phyloP scores from a whole-genome alignment of 2,888 invertebrate species.

The Cerastis leucographa region DNA sequence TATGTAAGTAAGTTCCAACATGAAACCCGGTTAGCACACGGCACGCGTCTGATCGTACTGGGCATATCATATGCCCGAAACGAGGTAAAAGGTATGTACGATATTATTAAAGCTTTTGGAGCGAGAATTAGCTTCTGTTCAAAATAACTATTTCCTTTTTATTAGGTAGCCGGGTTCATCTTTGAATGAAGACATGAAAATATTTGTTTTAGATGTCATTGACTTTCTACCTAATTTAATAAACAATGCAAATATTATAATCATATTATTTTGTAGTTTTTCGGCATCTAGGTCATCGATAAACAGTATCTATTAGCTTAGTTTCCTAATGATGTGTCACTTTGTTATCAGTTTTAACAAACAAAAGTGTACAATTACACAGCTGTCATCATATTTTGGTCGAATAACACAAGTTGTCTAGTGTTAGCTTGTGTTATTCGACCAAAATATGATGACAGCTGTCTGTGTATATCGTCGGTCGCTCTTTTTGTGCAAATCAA shows the following conservation, averaged over 20 bases:
- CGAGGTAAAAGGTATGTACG: too few species aligned
- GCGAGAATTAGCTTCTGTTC: background rate
- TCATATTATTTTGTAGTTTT: background rate
- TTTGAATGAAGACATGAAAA: background rate
- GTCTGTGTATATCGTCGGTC: background rate
- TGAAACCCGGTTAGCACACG: too few species aligned
- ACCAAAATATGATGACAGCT: too few species aligned
- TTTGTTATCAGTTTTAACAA: constrained; percentile 13
- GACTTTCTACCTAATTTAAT: background rate
- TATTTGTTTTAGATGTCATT: background rate
- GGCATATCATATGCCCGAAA: too few species aligned
- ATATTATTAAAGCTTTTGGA: background rate
- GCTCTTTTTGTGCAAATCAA: background rate
- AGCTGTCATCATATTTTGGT: background rate
- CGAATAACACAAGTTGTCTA: background rate
- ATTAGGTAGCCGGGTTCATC: too few species aligned
- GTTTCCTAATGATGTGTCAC: constrained; percentile 21
- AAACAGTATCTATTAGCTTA: constrained; percentile 22
- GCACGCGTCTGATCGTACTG: background rate
- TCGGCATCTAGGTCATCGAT: constrained; percentile 22
- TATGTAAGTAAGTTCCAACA: too few species aligned
- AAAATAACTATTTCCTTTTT: background rate
- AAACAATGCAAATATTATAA: background rate
- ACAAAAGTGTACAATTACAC: background rate
- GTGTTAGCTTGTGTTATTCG: background rate